Percentiles rank a stretch among this genome's conserved stretches.
Conservation (phyloP, 2,888 invertebrate species). For the Sclerodermus sp. region DNA sequence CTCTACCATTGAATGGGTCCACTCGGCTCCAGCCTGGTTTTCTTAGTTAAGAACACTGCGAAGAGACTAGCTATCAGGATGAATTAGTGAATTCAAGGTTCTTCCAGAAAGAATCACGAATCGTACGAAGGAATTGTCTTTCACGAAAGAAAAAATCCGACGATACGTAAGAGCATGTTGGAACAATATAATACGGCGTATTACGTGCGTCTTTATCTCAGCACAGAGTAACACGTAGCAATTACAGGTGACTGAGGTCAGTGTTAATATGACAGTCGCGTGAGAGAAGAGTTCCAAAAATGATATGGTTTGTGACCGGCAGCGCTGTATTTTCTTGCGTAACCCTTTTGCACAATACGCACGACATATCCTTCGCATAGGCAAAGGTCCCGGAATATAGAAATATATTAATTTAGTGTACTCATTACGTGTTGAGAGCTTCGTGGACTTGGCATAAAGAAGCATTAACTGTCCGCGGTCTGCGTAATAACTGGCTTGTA, state of each 20-base stretch:
- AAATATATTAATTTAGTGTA: constrained; percentile 45
- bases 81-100: too few species aligned
- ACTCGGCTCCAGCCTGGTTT: too few species aligned
- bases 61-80: too few species aligned
- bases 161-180: constrained; percentile 21
- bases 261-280: constrained; percentile 56
- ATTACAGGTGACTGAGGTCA: constrained; percentile 57
- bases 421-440: constrained; percentile 39
- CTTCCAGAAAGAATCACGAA: constrained; percentile 9
- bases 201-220: constrained; percentile 26
- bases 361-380: constrained; percentile 22
- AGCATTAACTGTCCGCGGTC: constrained; percentile 36
- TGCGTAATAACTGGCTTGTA: constrained; percentile 37
- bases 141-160: constrained; percentile 15
- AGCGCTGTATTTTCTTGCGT: constrained; percentile 33
- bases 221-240: constrained; percentile 35
- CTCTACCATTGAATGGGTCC: too few species aligned
- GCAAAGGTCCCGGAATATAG: constrained; percentile 28
- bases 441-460: constrained; percentile 16
- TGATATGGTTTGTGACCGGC: constrained; percentile 49
- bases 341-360: constrained; percentile 35
- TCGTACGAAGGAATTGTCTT: not conserved
- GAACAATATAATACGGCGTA: constrained; percentile 21
- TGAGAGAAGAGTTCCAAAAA: constrained; percentile 55
- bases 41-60: too few species aligned